A percentile compares a stretch with the other conserved stretches of the same genome.
phyloP scores from a whole-genome alignment of 2,888 invertebrate species.

The Plebejus anna region DNA sequence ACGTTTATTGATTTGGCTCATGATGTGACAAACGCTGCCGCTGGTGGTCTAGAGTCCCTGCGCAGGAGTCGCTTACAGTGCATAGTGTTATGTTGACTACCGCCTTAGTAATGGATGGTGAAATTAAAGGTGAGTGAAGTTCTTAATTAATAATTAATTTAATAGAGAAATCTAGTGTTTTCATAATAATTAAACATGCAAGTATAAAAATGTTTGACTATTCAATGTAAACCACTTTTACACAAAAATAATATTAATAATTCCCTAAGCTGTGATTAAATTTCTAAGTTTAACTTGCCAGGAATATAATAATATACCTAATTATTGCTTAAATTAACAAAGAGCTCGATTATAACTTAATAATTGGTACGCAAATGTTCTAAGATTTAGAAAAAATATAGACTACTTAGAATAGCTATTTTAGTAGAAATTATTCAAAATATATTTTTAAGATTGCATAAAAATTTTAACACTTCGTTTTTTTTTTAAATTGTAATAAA shows the following conservation, averaged over 20 bases:
- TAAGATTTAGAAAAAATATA: not conserved
- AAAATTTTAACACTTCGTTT: too few species aligned
- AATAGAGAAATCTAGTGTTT: too few species aligned
- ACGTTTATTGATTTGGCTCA: conserved; percentile 48
- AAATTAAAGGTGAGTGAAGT: not conserved
- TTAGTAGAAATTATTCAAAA: too few species aligned
- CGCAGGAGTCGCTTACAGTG: conserved; percentile 36
- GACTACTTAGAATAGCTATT: too few species aligned
- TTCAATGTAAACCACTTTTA: too few species aligned
- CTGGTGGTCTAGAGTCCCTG: conserved; percentile 29
- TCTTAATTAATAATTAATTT: not conserved
- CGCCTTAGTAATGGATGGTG: not conserved
- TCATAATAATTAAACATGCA: too few species aligned
- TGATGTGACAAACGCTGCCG: conserved; percentile 41
- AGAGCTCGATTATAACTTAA: not conserved
- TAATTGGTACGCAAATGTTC: not conserved
- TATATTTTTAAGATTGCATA: too few species aligned
- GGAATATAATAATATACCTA: too few species aligned
- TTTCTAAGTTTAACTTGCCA: not conserved
- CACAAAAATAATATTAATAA: not conserved
- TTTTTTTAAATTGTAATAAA: too few species aligned
- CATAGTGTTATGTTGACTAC: not conserved
- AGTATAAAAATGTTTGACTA: too few species aligned
- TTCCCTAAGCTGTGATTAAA: not conserved
- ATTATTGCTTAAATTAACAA: not conserved